Base-by-base conservation (phyloP, 1,140 invertebrate species). In the Aphelinus atriplicis region DNA sequence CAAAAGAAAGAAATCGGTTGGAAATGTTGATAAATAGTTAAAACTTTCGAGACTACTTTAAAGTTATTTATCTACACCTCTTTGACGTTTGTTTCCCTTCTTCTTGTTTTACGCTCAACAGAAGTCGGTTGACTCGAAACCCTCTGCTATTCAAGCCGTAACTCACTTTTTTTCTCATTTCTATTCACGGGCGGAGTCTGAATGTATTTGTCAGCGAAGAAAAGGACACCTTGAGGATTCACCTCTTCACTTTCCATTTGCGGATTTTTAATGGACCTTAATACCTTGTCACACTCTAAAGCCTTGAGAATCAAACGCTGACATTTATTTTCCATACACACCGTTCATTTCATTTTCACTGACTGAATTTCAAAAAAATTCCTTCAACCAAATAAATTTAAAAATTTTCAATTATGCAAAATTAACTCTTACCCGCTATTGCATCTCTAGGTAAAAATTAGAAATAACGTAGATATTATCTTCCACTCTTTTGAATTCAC, bases 61-160 rank as follows among this genome's bases (percentile, higher is more conserved):
- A 71, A 71, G 61, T 53, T 64, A 72, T 72, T 72, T 43, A 64
- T 72, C 60, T 46, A n/a, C 48, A 46, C 48, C 50, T 65, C 47
- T 65, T 42, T n/a, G 4, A 3, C 62, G 45, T 63, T 26, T 56
- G 2, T 2, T 45, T 57, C n/a, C 47, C n/a, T 63, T 63, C 55
- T 63, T 64, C 10, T 50, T 64, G 47, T 67, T 47, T 67, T 43
- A 46, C 7, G 7, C 45, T 45, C 10, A 42, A 9, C 3, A 6
- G 45, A 10, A n/a, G 48, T 10, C 51, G 43, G 48, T 5, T 57
- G 2, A 2, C 46, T 64, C n/a, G 51, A 45, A 71, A 53, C 7
- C 48, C 53, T 55, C 51, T 53, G n/a, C n/a, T 46, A 47, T 45
- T 71, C 3, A 9, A 7, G 43, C 51, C 60, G 60, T 42, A 67